Base-by-base conservation (phyloP, 1,140 invertebrate species). In the Lasaia peninsularis region DNA sequence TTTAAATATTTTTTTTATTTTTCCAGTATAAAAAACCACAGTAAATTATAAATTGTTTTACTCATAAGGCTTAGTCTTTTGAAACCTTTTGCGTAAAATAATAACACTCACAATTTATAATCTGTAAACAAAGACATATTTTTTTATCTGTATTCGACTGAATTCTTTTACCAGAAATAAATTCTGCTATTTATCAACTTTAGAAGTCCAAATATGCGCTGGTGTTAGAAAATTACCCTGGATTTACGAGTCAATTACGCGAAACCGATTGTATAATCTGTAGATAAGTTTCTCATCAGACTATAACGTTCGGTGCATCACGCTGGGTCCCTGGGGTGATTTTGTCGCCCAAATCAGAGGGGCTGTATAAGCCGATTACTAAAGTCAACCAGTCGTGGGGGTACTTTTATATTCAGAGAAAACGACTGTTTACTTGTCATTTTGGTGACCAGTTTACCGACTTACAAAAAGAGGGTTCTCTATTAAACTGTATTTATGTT, bases 381-480 rank as follows among this genome's bases (percentile, higher is more conserved):
- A 73, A 71, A 85, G 79, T 81, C 80, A 85, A 78, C 71, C 69
- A 64, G 57, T 70, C 70, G 66, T 59, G 60, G 64, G 81, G 75
- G 73, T 57, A 78, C 72, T 73, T 86, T 85, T 84, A 87, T 84
- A 80, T 76, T 78, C 70, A 63, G 71, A 70, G 74, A 82, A 87
- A 87, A 87, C 74, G 80, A 72, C 80, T 86, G 81, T 84, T 84
- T 85, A 78, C 75, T 75, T 73, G 81, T 83, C 80, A 86, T 83
- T 83, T 86, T 83, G n/a, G 80, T 83, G 75, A 68, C 66, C 73
- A 71, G 84, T 81, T 83, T 84, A n/a, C n/a, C n/a, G n/a, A n/a
- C n/a, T n/a, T n/a, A n/a, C n/a, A n/a, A n/a, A n/a, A n/a, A n/a
- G n/a, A n/a, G n/a, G n/a, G n/a, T n/a, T n/a, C n/a, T n/a, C n/a